A percentile compares a stretch with the other conserved stretches of the same genome.
phyloP scores from a whole-genome alignment of 2,113 vertebrate species.

The Corapipo altera region DNA sequence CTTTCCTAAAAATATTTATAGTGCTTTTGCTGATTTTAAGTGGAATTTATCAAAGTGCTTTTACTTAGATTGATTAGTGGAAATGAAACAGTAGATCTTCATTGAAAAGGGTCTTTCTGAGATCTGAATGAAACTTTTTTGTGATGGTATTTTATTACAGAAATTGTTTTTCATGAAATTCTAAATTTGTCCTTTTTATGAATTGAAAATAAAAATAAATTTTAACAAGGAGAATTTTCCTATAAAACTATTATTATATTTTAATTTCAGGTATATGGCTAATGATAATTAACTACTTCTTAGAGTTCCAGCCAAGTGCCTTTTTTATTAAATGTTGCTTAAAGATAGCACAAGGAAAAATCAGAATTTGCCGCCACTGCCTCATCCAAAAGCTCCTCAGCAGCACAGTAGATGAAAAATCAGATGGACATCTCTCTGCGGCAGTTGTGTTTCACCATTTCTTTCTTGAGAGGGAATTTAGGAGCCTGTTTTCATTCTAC shows the following conservation, averaged over 20 bases:
- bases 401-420: neutral
- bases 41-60: neutral
- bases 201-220: neutral
- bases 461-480: neutral
- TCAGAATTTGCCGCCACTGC: neutral
- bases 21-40: neutral
- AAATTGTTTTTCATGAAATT: neutral
- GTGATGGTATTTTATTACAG: neutral
- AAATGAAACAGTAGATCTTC: neutral
- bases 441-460: neutral
- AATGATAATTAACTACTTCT: neutral
- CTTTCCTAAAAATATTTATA: neutral
- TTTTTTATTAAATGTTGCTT: neutral
- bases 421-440: neutral
- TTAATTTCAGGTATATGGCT: neutral
- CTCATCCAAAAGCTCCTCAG: neutral
- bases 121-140: neutral
- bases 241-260: neutral
- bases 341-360: neutral
- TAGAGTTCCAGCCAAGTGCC: neutral
- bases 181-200: neutral
- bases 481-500: neutral
- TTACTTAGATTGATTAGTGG: neutral
- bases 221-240: neutral
- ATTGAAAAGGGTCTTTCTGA: neutral